phyloP scores from a whole-genome alignment of 2,888 invertebrate genomes.

The Epistrophe eligans region DNA sequence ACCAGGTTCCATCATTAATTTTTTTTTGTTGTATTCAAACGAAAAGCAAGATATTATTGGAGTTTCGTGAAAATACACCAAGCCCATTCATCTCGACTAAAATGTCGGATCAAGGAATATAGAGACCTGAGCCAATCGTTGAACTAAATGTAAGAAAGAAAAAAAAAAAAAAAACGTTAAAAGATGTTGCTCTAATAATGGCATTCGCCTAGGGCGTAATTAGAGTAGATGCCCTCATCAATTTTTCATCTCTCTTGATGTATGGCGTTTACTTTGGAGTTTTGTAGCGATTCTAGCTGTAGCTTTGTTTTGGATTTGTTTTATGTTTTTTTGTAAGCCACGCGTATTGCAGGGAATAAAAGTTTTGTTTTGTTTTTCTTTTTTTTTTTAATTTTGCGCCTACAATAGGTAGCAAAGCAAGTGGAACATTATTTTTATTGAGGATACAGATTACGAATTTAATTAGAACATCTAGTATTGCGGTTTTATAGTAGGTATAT shows the following conservation, averaged over 20 bases:
- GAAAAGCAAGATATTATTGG: constrained; percentile 39
- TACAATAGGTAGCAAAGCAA: background rate
- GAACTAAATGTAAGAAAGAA: background rate
- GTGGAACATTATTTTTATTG: constrained; percentile 26
- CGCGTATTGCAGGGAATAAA: constrained; percentile 11
- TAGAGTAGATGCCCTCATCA: constrained; percentile 71
- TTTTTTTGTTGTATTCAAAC: constrained; percentile 41
- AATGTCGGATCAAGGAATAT: constrained; percentile 44
- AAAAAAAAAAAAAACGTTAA: constrained; percentile 32
- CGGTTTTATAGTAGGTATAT: background rate
- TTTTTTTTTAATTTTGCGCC: background rate
- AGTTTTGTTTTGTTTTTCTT: background rate
- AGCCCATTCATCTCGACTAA: constrained; percentile 42
- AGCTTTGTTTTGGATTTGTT: constrained; percentile 7
- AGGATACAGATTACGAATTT: constrained; percentile 10
- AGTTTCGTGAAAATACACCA: constrained; percentile 45
- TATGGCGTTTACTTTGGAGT: constrained; percentile 26
- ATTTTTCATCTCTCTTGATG: constrained; percentile 52
- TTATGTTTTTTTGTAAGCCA: constrained; percentile 16
- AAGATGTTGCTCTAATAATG: constrained; percentile 65
- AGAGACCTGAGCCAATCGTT: constrained; percentile 16
- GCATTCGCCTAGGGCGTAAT: constrained; percentile 69
- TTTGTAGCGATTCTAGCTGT: background rate
- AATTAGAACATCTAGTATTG: constrained; percentile 21
- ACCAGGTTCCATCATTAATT: constrained; percentile 49